Conservation (phyloP, 2,113 vertebrate genomes). For the Atherinomorus stipes region DNA sequence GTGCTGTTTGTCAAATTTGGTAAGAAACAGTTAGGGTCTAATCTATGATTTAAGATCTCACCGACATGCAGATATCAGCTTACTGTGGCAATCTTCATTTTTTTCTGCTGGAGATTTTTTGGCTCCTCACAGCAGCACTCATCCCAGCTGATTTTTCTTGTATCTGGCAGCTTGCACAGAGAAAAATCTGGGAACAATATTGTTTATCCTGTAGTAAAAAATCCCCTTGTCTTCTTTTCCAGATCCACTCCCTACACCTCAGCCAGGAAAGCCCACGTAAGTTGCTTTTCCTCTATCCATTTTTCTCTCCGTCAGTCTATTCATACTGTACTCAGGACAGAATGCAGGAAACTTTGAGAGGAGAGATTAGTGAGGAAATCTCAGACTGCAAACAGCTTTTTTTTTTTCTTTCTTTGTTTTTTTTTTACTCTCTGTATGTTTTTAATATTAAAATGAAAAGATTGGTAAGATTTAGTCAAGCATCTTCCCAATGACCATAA, state of each 20-base stretch:
- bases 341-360: slow-evolving; percentile 2
- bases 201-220: slow-evolving; percentile 71
- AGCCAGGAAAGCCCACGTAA: slow-evolving; percentile 92
- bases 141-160: slow-evolving; percentile 33
- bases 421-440: background rate
- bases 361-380: background rate
- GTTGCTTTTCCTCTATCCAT: slow-evolving; percentile 74
- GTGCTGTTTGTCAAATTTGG: slow-evolving; percentile 98
- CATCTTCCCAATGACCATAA: too few species aligned
- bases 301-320: slow-evolving; percentile 29
- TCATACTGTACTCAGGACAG: background rate
- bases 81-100: background rate
- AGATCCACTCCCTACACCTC: slow-evolving; percentile 94
- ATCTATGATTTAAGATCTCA: background rate
- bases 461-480: too few species aligned
- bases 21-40: slow-evolving; percentile 74
- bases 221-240: slow-evolving; percentile 77
- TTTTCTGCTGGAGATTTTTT: slow-evolving; percentile 29
- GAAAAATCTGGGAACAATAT: slow-evolving; percentile 70
- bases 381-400: background rate
- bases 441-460: background rate
- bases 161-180: slow-evolving; percentile 55
- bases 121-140: slow-evolving; percentile 26
- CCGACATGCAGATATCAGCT: background rate
- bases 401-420: too few species aligned